Conservation (phyloP, 2,888 invertebrate species). For the Thelaira solivaga region DNA sequence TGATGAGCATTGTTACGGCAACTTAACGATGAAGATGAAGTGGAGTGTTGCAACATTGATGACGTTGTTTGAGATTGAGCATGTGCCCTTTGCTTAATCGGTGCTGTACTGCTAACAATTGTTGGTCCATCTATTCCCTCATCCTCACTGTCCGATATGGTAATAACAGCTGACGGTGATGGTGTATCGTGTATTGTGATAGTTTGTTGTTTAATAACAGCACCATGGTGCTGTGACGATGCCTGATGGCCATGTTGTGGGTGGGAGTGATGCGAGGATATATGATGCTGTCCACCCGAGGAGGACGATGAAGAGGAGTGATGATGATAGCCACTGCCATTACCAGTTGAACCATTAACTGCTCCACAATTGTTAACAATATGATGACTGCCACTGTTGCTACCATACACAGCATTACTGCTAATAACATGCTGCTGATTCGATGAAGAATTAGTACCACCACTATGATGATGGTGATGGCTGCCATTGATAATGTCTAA, state of each 20-base stretch:
- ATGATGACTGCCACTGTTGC: constrained; percentile 69
- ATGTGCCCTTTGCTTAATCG: constrained; percentile 73
- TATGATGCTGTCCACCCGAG: constrained; percentile 65
- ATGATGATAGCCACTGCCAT: constrained; percentile 66
- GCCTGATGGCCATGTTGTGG: constrained; percentile 55
- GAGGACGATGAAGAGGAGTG: constrained; percentile 66
- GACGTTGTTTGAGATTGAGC: constrained; percentile 75
- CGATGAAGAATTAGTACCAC: constrained; percentile 65
- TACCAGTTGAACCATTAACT: constrained; percentile 55
- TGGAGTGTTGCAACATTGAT: constrained; percentile 71
- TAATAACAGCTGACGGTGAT: constrained; percentile 96
- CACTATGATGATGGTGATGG: constrained; percentile 70
- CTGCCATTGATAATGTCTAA: constrained; percentile 69
- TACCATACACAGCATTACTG: constrained; percentile 66
- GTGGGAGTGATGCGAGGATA: constrained; percentile 60
- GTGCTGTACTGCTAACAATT: constrained; percentile 63
- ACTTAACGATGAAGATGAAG: constrained; percentile 68
- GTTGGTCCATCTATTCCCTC: constrained; percentile 80
- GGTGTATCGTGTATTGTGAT: constrained; percentile 97
- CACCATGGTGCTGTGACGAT: constrained; percentile 67
- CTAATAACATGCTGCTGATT: constrained; percentile 69
- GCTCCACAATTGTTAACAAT: constrained; percentile 69
- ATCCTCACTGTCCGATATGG: constrained; percentile 96
- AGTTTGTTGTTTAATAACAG: constrained; percentile 81
- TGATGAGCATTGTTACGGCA: constrained; percentile 68